Base-by-base conservation (phyloP, 2,888 invertebrate genomes). In the Amphipoea lucens region DNA sequence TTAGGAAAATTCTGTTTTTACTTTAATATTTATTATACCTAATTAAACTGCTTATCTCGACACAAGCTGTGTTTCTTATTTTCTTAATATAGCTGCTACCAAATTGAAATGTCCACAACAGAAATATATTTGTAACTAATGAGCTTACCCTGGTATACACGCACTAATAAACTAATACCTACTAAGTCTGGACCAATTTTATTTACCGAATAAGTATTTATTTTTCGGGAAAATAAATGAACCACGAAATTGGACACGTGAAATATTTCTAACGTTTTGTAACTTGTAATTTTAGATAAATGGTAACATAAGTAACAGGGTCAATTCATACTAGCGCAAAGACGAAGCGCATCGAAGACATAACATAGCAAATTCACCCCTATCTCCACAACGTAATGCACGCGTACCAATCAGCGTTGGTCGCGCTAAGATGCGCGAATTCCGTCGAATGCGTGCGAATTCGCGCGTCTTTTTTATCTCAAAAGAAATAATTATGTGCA, bases 101-200 rank as follows among this genome's bases (percentile, higher is more conserved):
- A 12, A 83, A 74, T 36, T 68, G 45, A 71, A 78, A 62, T 79
- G 42, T 68, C 40, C 42, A 23, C 70, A 7, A 48, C 45, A 62
- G 29, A 57, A 70, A 83, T 66, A 40, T 29, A 74, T 79, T 74
- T 57, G 36, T 71, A 42, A 79, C 71, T 67, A 84, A 83, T 79
- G 57, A 79, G 74, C 66, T 79, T 79, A 83, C 12, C 14, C 51
- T 12, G 23, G 62, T 42, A 76, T 76, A 69, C 29, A 81, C 68
- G 81, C 81, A 68, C 75, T 48, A 57, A 75, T 80, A 76, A 63
- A 81, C 72, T 73, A 74, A 83, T 79, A 68, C 62, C 57, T 23
- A 20, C 0, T 11, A 45, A 63, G 45, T 69, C 65, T 80, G 71
- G 72, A 69, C n/a, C 23, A 23, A 42, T 45, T 54, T 63, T 60